Conservation (phyloP, 1,140 invertebrate species). For the Nomia melanderi region DNA sequence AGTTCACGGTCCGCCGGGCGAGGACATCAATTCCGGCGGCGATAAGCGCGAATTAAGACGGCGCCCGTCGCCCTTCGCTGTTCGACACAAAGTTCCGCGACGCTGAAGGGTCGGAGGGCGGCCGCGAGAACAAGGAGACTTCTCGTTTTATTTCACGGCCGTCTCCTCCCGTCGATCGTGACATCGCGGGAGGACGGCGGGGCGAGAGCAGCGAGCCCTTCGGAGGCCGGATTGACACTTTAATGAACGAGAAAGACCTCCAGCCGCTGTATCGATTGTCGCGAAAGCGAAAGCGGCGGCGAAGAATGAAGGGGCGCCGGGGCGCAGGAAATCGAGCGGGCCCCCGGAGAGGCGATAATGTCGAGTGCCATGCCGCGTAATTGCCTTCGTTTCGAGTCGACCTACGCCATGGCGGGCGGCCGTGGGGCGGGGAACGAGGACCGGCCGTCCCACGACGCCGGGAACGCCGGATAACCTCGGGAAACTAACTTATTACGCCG, state of each 20-base stretch:
- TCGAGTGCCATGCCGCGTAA: slow-evolving; percentile 68
- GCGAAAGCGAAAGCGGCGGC: slow-evolving; percentile 70
- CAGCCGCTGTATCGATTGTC: slow-evolving; percentile 69
- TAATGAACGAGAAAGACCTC: slow-evolving; percentile 73
- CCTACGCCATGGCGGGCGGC: slow-evolving; percentile 41
- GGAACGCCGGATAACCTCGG: slow-evolving; percentile 44
- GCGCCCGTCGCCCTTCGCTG: slow-evolving; percentile 11
- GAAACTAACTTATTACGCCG: slow-evolving; percentile 53
- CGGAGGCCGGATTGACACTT: slow-evolving; percentile 75
- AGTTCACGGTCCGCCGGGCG: neutral
- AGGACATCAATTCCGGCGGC: slow-evolving; percentile 12
- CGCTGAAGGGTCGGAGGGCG: neutral
- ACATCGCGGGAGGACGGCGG: neutral
- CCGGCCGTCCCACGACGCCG: no score
- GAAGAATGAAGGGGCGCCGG: slow-evolving; percentile 25
- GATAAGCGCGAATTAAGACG: slow-evolving; percentile 46
- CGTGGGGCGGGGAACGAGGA: slow-evolving; percentile 52
- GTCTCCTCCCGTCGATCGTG: slow-evolving; percentile 47
- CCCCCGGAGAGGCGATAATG: slow-evolving; percentile 64
- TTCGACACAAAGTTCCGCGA: slow-evolving; percentile 41
- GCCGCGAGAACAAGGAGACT: slow-evolving; percentile 30
- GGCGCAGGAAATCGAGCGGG: slow-evolving; percentile 63
- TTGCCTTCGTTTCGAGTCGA: slow-evolving; percentile 70
- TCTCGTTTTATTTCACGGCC: slow-evolving; percentile 63
- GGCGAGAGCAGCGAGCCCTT: slow-evolving; percentile 41